Base-by-base conservation (phyloP, 2,888 invertebrate genomes). In the Eueremaeus valkanovi region DNA sequence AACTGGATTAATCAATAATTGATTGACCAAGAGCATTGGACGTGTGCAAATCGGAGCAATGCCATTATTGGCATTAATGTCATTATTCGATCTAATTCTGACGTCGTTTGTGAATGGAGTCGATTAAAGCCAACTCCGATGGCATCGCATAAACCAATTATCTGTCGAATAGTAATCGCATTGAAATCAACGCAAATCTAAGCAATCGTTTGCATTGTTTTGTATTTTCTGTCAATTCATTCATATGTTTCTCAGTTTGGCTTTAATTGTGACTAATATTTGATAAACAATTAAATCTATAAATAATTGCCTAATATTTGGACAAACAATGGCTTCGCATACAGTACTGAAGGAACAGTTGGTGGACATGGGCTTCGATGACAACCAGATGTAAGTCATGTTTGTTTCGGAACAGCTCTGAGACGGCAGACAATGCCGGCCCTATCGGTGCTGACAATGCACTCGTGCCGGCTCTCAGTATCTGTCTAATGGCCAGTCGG, bases 331-430 rank as follows among this genome's bases (percentile, higher is more conserved):
- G 75, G 75, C 75, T 24, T 75, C 75, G 8, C 75, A 75, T 63
- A 33, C 21, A 0, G 75, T 75, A 0, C 72, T 75, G 18, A 51
- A 36, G 58, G 72, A 75, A 73, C 72, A 75, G 55, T 33, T 75
- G 42, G 1, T 51, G 21, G 75, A 75, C 45, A 75, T 75, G 75
- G 75, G 75, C n/a, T 75, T 75, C 33, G 75, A 75, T 5, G 75
- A 55, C 1, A 72, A 16, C 11, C 58, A 36, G 3, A 75, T 75
- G 75, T 75, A 72, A 49, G 72, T 72, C 31, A 24, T 21, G 3
- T 55, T 11, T 58, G 1, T 58, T 18, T 27, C 29, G 1, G 49
- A n/a, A n/a, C n/a, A n/a, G n/a, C n/a, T n/a, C n/a, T n/a, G n/a
- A n/a, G n/a, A n/a, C n/a, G n/a, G n/a, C n/a, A n/a, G n/a, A n/a